Evolutionary conservation across 2,113 vertebrate species (phyloP).

Genomic region (Pseudorasbora parva): DNA sequence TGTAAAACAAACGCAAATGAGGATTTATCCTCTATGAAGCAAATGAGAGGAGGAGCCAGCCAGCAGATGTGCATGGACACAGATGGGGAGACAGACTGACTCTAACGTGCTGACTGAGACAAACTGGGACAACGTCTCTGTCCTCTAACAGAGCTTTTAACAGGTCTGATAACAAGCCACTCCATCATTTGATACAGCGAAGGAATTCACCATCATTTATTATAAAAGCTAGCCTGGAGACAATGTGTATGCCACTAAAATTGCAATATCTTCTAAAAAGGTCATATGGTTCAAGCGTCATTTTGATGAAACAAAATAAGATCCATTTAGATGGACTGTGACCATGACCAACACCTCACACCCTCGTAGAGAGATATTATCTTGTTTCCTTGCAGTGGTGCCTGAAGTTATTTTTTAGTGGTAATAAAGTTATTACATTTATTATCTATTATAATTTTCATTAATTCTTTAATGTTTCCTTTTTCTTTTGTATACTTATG

Average conservation of each 20-base stretch:
- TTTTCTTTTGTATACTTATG: too few relatives aligned
- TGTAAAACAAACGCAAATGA: slow-evolving; percentile 24
- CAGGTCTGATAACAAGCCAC: background rate
- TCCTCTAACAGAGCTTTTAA: slow-evolving; percentile 5
- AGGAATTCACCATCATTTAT: background rate
- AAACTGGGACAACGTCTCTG: slow-evolving; percentile 1
- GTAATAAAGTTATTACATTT: background rate
- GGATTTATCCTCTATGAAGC: background rate
- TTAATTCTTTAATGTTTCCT: background rate
- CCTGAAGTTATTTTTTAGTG: background rate
- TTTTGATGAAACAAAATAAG: background rate
- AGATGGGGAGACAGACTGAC: slow-evolving; percentile 29
- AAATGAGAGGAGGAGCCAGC: background rate
- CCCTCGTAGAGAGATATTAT: background rate
- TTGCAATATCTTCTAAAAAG: slow-evolving; percentile 1
- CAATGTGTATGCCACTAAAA: background rate
- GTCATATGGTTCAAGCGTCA: background rate
- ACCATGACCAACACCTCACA: background rate
- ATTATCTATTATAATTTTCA: too few relatives aligned
- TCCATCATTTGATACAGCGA: slow-evolving; percentile 4
- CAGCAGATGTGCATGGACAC: slow-evolving; percentile 38
- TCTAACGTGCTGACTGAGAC: slow-evolving; percentile 18
- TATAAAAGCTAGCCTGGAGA: background rate
- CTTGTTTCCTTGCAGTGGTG: background rate
- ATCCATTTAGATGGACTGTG: background rate